Conservation (phyloP, 2,888 invertebrate species). For the Tipula lateralis region DNA sequence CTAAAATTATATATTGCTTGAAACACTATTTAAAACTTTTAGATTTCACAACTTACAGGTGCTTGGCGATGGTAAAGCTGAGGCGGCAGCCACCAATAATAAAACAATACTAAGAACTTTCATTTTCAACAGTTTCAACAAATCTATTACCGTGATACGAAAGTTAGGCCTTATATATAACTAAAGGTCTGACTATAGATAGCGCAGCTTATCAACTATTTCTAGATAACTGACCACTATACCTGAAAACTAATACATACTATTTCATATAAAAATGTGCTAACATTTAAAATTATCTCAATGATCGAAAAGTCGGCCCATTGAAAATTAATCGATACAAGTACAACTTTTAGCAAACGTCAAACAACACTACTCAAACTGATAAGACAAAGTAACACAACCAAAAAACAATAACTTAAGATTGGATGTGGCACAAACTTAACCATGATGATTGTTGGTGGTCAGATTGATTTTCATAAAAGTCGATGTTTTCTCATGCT, state of each 20-base stretch:
- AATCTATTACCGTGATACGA: not conserved
- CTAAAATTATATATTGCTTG: not conserved
- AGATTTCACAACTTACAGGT: conserved; percentile 36
- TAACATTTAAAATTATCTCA: not conserved
- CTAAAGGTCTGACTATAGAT: not conserved
- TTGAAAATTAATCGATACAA: not conserved
- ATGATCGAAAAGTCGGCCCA: not conserved
- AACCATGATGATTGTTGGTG: not conserved
- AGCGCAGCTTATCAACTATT: not conserved
- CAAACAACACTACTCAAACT: not conserved
- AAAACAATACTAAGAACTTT: conserved; percentile 40
- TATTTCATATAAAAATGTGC: too few species aligned
- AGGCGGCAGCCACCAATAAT: conserved; percentile 39
- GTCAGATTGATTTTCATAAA: not conserved
- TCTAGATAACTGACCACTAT: not conserved
- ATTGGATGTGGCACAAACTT: not conserved
- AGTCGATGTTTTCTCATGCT: not conserved
- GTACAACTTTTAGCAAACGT: not conserved
- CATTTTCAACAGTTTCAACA: conserved; percentile 36
- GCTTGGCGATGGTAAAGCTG: conserved; percentile 38
- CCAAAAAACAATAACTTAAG: not conserved
- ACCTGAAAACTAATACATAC: not conserved
- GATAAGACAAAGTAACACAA: not conserved
- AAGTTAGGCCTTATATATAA: not conserved
- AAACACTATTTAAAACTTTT: not conserved